These are phyloP conservation scores for Pelusios castaneus DNA, from an alignment of 2,113 vertebrate species.

Conservation along the genomic window DNA sequence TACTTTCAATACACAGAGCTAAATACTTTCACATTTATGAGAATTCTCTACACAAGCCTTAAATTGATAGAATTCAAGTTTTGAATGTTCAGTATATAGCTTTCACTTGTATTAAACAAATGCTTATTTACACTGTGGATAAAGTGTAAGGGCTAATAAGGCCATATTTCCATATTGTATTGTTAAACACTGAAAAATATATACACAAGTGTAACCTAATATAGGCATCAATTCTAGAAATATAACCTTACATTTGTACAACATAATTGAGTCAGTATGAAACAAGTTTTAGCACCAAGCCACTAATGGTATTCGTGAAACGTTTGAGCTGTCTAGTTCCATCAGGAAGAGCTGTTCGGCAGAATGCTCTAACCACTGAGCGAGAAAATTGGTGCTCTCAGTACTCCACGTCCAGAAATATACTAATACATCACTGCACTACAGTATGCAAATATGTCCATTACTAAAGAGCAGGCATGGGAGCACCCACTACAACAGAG, in stretches of 20 bases:
- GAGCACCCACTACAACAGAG: neutral
- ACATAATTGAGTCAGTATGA: constrained; percentile 52
- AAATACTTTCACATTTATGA: constrained; percentile 81
- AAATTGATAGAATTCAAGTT: constrained; percentile 73
- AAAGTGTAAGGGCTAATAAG: constrained; percentile 74
- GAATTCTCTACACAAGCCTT: constrained; percentile 75
- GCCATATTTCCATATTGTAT: constrained; percentile 67
- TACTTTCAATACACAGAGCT: constrained; percentile 80
- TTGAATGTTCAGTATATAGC: constrained; percentile 67
- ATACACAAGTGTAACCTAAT: constrained; percentile 80
- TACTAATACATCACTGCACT: accelerated
- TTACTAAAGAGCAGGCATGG: neutral
- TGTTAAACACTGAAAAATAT: constrained; percentile 75
- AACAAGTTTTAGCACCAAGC: constrained; percentile 76
- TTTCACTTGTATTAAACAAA: constrained; percentile 76
- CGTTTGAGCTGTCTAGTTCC: neutral
- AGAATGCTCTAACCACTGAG: neutral
- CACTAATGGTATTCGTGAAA: neutral
- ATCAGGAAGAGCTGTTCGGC: neutral
- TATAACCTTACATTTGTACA: constrained; percentile 72
- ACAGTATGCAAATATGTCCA: neutral
- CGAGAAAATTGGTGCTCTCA: neutral
- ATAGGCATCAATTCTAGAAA: constrained; percentile 77
- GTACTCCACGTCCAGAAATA: neutral
- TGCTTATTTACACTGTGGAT: constrained; percentile 77